phyloP scores from a whole-genome alignment of 30 jellyfish, hydroid and myxozoan genomes.

The Aurelia aurita region DNA sequence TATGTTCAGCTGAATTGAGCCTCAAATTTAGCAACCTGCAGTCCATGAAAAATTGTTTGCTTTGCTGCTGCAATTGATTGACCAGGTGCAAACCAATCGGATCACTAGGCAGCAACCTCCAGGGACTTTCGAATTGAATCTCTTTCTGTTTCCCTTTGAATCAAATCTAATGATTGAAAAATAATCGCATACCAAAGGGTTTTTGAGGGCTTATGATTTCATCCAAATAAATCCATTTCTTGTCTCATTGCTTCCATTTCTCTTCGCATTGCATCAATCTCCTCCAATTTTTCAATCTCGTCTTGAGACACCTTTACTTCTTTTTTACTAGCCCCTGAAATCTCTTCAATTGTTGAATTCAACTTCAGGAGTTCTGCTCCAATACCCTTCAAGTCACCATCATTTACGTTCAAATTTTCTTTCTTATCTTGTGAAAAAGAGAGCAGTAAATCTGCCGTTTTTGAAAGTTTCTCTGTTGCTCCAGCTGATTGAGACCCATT shows the following conservation, averaged over 20 bases:
- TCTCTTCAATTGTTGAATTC: slow-evolving; percentile 45
- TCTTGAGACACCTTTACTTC: slow-evolving; percentile 39
- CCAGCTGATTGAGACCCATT: not conserved
- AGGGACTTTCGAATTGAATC: no score
- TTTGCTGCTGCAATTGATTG: no score
- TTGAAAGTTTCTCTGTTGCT: slow-evolving; percentile 54
- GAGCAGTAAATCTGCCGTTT: slow-evolving; percentile 63
- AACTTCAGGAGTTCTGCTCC: slow-evolving; percentile 56
- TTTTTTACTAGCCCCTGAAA: not conserved
- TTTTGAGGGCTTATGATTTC: not conserved
- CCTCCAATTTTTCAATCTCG: slow-evolving; percentile 55
- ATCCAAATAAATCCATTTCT: slow-evolving; percentile 46
- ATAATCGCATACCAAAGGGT: no score
- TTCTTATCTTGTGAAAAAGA: slow-evolving; percentile 65
- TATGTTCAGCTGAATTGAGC: no score
- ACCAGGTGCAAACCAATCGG: no score
- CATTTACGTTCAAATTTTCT: slow-evolving; percentile 10
- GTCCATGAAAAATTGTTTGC: no score
- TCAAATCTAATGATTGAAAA: no score
- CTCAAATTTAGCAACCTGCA: no score
- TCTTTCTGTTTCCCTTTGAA: no score
- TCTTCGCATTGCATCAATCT: slow-evolving; percentile 51
- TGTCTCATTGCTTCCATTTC: slow-evolving; percentile 62
- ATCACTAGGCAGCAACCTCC: no score
- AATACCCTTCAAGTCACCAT: slow-evolving; percentile 34